These are phyloP conservation scores for Lasioglossum lativentre DNA, from an alignment of 2,888 invertebrate species.

Conservation along the genomic window DNA sequence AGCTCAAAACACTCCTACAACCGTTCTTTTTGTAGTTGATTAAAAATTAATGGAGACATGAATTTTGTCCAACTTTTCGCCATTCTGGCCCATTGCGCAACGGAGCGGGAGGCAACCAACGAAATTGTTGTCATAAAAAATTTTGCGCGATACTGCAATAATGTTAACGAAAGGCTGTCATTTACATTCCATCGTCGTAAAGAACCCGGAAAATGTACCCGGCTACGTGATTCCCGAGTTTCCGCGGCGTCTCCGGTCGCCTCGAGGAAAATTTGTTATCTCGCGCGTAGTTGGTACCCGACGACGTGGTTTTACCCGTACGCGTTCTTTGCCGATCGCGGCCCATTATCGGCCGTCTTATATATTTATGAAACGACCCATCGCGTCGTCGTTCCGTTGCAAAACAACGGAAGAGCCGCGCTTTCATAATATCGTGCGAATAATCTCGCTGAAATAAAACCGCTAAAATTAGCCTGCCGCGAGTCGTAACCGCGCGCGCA, in stretches of 20 bases:
- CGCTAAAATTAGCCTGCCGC: neutral
- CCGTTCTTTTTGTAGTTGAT: too few species aligned
- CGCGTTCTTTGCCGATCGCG: neutral
- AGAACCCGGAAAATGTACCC: slow-evolving; percentile 37
- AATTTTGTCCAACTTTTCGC: too few species aligned
- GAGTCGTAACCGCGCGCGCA: neutral
- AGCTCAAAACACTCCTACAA: too few species aligned
- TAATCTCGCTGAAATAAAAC: slow-evolving; percentile 2
- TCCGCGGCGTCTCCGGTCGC: slow-evolving; percentile 5
- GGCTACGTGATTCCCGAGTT: slow-evolving; percentile 43
- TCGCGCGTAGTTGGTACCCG: neutral
- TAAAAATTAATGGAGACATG: too few species aligned
- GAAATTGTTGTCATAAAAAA: neutral
- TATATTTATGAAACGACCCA: neutral
- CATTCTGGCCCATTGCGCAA: neutral
- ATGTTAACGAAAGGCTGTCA: neutral
- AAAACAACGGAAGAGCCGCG: slow-evolving; percentile 12
- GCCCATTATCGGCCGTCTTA: slow-evolving; percentile 9
- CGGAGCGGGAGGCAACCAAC: too few species aligned
- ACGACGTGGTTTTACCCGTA: slow-evolving; percentile 32
- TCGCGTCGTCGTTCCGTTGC: neutral
- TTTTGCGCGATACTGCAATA: neutral
- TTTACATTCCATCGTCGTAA: neutral
- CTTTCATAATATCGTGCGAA: neutral
- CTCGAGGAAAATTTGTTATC: slow-evolving; percentile 38